Percentiles rank a stretch among this genome's conserved stretches.
These are phyloP conservation scores for Callaeas wilsoni DNA, from an alignment of 2,113 vertebrate species.

Conservation along the genomic window DNA sequence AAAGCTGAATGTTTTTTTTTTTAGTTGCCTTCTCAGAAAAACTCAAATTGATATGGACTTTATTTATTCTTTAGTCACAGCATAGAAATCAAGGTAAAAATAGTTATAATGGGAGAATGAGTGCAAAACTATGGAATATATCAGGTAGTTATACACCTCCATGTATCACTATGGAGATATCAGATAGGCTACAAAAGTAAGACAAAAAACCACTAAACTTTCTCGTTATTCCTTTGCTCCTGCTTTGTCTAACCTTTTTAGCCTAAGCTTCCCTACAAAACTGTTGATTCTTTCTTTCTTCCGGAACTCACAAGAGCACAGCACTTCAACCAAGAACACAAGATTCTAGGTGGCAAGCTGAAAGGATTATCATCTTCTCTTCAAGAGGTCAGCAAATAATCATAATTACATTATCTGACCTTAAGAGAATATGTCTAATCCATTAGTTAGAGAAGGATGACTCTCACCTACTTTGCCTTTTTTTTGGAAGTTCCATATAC, in stretches of 20 bases:
- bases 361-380: not conserved
- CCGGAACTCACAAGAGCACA: not conserved
- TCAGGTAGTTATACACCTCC: not conserved
- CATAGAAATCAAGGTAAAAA: not conserved
- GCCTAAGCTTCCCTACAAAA: not conserved
- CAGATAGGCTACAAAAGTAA: not conserved
- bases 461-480: not conserved
- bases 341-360: not conserved
- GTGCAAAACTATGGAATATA: not conserved
- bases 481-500: not conserved
- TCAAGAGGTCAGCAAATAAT: not conserved
- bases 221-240: not conserved
- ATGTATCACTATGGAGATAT: not conserved
- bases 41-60: not conserved
- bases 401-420: not conserved
- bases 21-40: not conserved
- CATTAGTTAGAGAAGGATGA: not conserved
- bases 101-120: not conserved
- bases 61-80: not conserved
- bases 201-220: not conserved
- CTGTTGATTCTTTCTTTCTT: not conserved
- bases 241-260: not conserved
- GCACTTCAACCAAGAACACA: not conserved
- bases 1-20: not conserved
- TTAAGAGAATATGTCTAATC: not conserved